Conservation (phyloP, 2,113 vertebrate species). For the Sialia sialis region DNA sequence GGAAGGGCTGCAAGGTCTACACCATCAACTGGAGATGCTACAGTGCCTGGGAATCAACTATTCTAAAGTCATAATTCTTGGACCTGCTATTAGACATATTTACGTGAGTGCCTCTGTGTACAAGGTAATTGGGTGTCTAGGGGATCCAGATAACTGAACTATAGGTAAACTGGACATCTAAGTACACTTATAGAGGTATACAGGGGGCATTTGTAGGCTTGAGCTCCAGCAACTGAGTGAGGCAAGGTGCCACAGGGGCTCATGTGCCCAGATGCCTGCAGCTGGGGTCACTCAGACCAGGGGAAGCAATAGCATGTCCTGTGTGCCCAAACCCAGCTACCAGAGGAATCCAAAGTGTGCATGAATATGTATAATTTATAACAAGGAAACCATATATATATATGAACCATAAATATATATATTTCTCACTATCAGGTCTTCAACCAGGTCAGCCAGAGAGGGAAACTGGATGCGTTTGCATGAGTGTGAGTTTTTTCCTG, state of each 20-base stretch:
- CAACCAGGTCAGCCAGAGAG: not conserved
- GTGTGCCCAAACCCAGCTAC: not conserved
- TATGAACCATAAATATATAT: too few relatives aligned
- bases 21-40: not conserved
- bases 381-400: not conserved
- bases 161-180: accelerated
- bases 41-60: not conserved
- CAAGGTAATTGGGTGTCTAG: not conserved
- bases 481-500: not conserved
- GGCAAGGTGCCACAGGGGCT: not conserved
- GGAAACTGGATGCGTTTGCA: not conserved
- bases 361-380: not conserved
- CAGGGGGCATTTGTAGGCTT: not conserved
- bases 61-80: not conserved
- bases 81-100: too few relatives aligned
- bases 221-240: not conserved
- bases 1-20: not conserved
- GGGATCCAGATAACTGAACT: not conserved
- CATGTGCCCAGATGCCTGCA: not conserved
- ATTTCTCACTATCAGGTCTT: not conserved
- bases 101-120: not conserved
- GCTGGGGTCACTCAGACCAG: not conserved
- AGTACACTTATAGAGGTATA: not conserved
- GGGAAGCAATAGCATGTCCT: not conserved
- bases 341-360: not conserved